Evolutionary conservation across 2,113 vertebrate genomes (phyloP).

Genomic region (Muscicapa adusta): DNA sequence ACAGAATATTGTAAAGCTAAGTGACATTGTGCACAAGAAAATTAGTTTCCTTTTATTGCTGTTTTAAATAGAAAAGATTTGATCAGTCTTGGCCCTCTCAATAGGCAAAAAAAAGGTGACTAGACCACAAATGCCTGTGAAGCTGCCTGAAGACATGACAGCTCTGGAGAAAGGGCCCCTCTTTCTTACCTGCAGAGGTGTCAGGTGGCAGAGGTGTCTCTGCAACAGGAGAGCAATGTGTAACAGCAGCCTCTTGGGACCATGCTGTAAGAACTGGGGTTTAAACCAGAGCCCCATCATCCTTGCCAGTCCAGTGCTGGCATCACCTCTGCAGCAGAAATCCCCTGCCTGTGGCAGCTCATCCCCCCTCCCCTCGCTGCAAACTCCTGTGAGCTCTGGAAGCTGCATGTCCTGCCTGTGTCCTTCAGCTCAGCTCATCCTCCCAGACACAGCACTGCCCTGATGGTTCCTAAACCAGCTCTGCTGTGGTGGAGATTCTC

Average conservation of each 20-base stretch:
- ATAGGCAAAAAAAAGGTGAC: not conserved
- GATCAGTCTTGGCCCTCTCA: not conserved
- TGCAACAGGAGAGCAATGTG: not conserved
- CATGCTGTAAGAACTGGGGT: not conserved
- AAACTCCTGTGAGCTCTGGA: rapidly evolving
- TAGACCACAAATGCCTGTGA: not conserved
- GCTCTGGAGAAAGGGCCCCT: not conserved
- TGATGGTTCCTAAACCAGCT: not conserved
- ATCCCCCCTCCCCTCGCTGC: rapidly evolving
- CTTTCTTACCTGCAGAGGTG: not conserved
- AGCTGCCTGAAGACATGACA: not conserved
- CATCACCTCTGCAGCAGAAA: not conserved
- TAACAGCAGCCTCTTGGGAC: not conserved
- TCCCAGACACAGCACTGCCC: not conserved
- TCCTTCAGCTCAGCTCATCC: not conserved
- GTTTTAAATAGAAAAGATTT: not conserved
- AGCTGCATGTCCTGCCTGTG: not conserved
- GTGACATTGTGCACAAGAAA: not conserved
- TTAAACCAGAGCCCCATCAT: not conserved
- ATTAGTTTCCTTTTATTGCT: not conserved
- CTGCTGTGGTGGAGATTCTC: not conserved
- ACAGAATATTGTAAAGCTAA: conserved; percentile 4
- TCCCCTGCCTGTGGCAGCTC: not conserved
- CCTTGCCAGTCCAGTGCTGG: not conserved
- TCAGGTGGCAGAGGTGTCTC: not conserved